Evolutionary conservation across 2,797 vertebrate genomes (phyloP), one percentile per base, ranked within the genome.

Genomic region (Bufotes viridis): DNA sequence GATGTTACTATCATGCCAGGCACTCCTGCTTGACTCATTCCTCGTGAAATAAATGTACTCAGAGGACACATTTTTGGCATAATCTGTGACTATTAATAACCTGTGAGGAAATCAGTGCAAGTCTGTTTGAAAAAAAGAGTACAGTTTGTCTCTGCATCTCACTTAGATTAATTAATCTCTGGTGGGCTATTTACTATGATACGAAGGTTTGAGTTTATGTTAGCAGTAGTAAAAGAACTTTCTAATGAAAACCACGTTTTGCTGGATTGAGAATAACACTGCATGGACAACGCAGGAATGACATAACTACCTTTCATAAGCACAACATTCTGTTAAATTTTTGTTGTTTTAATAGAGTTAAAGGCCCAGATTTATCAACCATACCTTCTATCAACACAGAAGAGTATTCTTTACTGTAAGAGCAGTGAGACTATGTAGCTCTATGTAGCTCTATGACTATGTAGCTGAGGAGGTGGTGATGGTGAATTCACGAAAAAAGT

Each of bases 21-120:
- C 67, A 74, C 65, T 87, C 85, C 67, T 87, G 57, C 85, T 61
- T 81, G 78, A 53, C 65, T 87, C 78, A 87, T 87, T 70, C 78
- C 26, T 81, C 81, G 53, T 51, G 29, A 74, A 87, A 69, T 60
- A 29, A 81, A 74, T 81, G 67, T 61, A 51, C 67, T 72, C 65
- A 0, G 13, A 51, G 85, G 78, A 81, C 55, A 86, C 15, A 34
- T 87, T 81, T 87, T 74, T 81, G 85, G 85, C 78, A 74, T 87
- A 10, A 74, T 57, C 17, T 14, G 34, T 34, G 67, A 53, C 85
- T 81, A 86, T 86, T 70, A 69, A 86, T 80, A 86, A 86, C 51
- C 75, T 79, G 42, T 69, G 51, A 69, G 84, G 51, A 86, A 86
- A 86, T 57, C 84, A 60, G 55, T 17, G 69, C 57, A 74, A 58